These are phyloP conservation scores for Pseudorhiza aurosa DNA, from an alignment of 30 jellyfish, hydroid and myxozoan species.

Conservation along the genomic window DNA sequence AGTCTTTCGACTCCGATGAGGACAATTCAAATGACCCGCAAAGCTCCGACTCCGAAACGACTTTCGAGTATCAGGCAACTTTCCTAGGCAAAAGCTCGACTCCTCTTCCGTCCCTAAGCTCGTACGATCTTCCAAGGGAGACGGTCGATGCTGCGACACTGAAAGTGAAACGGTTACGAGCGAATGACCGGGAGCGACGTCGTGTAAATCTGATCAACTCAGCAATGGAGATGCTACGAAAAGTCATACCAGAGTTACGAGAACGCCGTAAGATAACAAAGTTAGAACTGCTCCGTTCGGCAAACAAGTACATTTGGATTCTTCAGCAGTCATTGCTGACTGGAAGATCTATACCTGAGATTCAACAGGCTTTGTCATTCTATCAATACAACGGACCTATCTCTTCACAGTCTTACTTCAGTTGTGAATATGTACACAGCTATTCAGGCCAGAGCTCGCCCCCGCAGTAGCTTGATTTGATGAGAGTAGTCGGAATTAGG, in stretches of 20 bases:
- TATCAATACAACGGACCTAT: constrained; percentile 36
- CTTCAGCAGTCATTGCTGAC: constrained; percentile 78
- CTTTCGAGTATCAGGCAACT: no score
- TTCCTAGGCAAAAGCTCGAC: neutral
- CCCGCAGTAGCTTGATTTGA: neutral
- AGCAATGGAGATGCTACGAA: constrained; percentile 88
- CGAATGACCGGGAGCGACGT: constrained; percentile 94
- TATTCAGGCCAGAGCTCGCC: neutral
- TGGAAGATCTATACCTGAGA: constrained; percentile 66
- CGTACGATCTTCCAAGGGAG: constrained; percentile 28
- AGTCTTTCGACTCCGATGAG: constrained; percentile 10
- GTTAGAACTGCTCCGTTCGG: constrained; percentile 86
- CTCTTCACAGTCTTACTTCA: neutral
- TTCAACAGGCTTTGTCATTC: constrained; percentile 21
- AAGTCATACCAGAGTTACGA: constrained; percentile 81
- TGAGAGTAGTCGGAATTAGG: no score
- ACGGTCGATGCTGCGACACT: constrained; percentile 45
- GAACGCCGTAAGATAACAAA: constrained; percentile 85
- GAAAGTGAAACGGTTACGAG: constrained; percentile 80
- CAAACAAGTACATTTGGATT: constrained; percentile 84
- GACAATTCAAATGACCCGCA: neutral
- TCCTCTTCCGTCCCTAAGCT: neutral
- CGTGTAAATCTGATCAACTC: constrained; percentile 92
- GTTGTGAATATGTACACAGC: neutral
- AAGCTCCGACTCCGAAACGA: constrained; percentile 19